These are phyloP conservation scores for Trichogramma dendrolimi DNA, from an alignment of 2,888 invertebrate genomes.

Conservation along the genomic window DNA sequence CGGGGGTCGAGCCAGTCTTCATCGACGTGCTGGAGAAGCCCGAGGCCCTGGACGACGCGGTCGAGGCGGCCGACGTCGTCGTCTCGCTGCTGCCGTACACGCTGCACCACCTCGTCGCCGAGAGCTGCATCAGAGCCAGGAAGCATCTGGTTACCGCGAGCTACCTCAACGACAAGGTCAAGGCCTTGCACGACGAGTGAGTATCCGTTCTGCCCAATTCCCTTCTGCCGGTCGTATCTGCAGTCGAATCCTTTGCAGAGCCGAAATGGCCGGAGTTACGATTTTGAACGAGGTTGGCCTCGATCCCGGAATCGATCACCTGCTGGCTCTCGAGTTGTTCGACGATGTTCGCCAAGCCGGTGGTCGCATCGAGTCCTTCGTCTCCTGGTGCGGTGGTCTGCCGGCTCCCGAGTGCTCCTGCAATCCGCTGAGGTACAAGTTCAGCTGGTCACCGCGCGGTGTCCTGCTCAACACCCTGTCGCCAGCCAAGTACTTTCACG, in stretches of 20 bases:
- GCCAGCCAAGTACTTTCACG: slow-evolving; percentile 79
- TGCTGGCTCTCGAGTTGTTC: slow-evolving; percentile 94
- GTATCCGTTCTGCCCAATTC: slow-evolving; percentile 37
- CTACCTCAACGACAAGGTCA: slow-evolving; percentile 83
- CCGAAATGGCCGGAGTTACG: slow-evolving; percentile 83
- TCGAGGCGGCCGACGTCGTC: slow-evolving; percentile 71
- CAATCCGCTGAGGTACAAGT: slow-evolving; percentile 85
- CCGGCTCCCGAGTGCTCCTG: slow-evolving; percentile 96
- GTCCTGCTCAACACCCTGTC: slow-evolving; percentile 87
- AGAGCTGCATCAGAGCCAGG: slow-evolving; percentile 78
- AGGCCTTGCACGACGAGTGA: slow-evolving; percentile 71
- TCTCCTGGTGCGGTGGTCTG: slow-evolving; percentile 94
- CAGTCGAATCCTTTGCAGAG: slow-evolving; percentile 56
- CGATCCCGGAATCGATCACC: slow-evolving; percentile 98
- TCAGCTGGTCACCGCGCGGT: slow-evolving; percentile 95
- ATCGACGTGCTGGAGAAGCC: slow-evolving; percentile 75
- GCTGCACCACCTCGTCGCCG: slow-evolving; percentile 81
- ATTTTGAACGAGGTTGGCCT: slow-evolving; percentile 95
- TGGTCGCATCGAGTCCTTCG: slow-evolving; percentile 89
- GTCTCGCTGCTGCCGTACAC: slow-evolving; percentile 88
- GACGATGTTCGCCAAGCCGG: slow-evolving; percentile 86
- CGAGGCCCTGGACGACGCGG: slow-evolving; percentile 67
- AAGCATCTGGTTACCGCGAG: slow-evolving; percentile 96
- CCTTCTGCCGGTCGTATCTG: not conserved
- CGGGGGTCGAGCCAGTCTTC: slow-evolving; percentile 74